phyloP scores from a whole-genome alignment of 2,888 invertebrate genomes.

The Epirrhoe alternata region DNA sequence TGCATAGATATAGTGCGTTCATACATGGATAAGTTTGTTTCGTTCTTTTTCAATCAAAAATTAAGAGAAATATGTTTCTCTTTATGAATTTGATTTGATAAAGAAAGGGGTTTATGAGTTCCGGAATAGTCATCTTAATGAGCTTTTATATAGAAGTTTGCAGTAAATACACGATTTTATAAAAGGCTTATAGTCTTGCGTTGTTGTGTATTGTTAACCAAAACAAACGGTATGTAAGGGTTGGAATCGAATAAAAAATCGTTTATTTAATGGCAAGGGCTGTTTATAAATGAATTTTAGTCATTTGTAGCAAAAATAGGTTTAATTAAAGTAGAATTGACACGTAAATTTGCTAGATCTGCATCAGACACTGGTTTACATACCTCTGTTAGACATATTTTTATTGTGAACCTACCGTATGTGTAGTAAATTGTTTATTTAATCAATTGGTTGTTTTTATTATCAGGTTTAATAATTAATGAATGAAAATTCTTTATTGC shows the following conservation, averaged over 20 bases:
- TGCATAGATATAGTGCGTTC: conserved; percentile 14
- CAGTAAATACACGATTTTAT: conserved; percentile 1
- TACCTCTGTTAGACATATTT: conserved; percentile 82
- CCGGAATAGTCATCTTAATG: background rate
- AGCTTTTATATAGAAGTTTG: background rate
- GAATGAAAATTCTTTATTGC: too few relatives aligned
- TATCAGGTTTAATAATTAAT: conserved; percentile 20
- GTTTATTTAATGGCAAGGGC: conserved; percentile 9
- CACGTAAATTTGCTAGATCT: conserved; percentile 67
- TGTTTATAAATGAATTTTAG: conserved; percentile 20
- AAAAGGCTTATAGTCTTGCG: background rate
- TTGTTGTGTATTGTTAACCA: background rate
- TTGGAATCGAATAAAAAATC: conserved; percentile 13
- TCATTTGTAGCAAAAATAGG: conserved; percentile 37
- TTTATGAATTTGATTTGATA: background rate
- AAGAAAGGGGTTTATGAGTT: background rate
- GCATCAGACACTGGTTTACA: conserved; percentile 77
- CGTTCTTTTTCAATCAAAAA: conserved; percentile 4
- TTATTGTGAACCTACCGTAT: conserved; percentile 84
- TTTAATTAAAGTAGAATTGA: conserved; percentile 54
- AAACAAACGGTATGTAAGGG: background rate
- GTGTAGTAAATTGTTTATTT: conserved; percentile 86
- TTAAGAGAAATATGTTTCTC: background rate
- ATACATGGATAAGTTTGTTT: background rate
- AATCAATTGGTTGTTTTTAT: conserved; percentile 73